Evolutionary conservation across 2,113 vertebrate species (phyloP), one percentile per base, ranked within the genome.

Genomic region (Gadus macrocephalus): DNA sequence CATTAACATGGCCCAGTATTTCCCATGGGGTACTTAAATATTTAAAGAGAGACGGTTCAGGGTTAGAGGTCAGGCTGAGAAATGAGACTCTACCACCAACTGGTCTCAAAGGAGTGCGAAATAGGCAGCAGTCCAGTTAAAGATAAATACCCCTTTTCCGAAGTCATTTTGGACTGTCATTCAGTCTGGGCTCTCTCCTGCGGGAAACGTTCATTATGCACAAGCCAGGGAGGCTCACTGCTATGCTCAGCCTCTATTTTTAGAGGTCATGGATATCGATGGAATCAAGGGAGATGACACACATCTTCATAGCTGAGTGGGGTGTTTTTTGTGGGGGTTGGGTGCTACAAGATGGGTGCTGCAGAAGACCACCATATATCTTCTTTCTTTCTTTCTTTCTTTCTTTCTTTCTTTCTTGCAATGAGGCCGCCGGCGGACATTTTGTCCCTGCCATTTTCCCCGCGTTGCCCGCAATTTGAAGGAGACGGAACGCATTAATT

Each of bases 201-300:
- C 19, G 25, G 25, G 55, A n/a, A 70, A 38, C 2, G 35, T 66
- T 79, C 42, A 73, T 69, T 70, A 72, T 72, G 69, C 64, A 71
- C 74, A 71, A 66, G 68, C 22, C 38, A 53, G 67, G 16, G 22
- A 63, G 64, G 42, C 20, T 62, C 61, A 62, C 35, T 27, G 38
- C 38, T 15, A 49, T 11, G 73, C 68, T 73, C 70, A 17, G 35
- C 69, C 73, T 70, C 73, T 70, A 76, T 78, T 69, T 73, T 78
- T 77, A 72, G 81, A 83, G 77, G 77, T 84, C 77, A 80, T 66
- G 19, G 64, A 78, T 72, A 78, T 78, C 67, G 74, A 76, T 71
- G 72, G 77, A 79, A 80, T 85, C 70, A 79, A 49, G 64, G 35
- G 56, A 75, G 58, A 74, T 72, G 73, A 78, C 65, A 72, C 67